These are phyloP conservation scores for Drosophila grimshawi DNA, from an alignment of 1,140 invertebrate genomes.

Conservation along the genomic window DNA sequence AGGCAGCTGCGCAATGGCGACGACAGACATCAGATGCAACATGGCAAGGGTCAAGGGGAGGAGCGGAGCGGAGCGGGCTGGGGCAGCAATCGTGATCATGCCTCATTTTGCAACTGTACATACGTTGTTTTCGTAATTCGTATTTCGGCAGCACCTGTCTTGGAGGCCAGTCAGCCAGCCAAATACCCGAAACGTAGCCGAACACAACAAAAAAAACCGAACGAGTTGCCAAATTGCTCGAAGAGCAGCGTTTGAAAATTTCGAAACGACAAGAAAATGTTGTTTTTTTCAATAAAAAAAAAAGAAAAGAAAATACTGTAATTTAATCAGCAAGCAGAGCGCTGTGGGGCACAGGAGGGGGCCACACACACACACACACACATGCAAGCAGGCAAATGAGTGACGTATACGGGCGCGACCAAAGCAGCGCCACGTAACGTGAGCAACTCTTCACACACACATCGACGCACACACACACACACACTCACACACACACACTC, in stretches of 20 bases:
- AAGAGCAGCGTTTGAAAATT: conserved; percentile 51
- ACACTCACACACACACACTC: not conserved
- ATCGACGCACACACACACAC: not conserved
- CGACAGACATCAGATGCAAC: conserved; percentile 74
- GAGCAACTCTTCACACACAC: conserved; percentile 32
- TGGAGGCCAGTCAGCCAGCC: conserved; percentile 19
- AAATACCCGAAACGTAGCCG: conserved; percentile 5
- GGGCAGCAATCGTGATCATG: not conserved
- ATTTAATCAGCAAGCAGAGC: conserved; percentile 70
- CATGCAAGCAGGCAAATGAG: conserved; percentile 17
- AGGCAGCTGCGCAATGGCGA: conserved; percentile 78
- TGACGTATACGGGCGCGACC: conserved; percentile 52
- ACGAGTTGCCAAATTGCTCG: conserved; percentile 47
- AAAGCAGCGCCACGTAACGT: conserved; percentile 64
- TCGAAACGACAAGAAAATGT: conserved; percentile 49
- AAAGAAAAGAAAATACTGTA: conserved; percentile 57
- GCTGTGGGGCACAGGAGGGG: conserved; percentile 18
- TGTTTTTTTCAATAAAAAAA: conserved; percentile 26
- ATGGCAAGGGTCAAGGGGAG: conserved; percentile 32
- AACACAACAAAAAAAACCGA: conserved; percentile 1
- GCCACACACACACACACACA: conserved; percentile 28
- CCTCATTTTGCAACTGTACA: conserved; percentile 65
- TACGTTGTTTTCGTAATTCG: conserved; percentile 64
- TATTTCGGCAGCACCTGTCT: conserved; percentile 74
- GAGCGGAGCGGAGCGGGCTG: not conserved